Evolutionary conservation across 2,113 vertebrate species (phyloP).

Genomic region (Gopherus flavomarginatus): DNA sequence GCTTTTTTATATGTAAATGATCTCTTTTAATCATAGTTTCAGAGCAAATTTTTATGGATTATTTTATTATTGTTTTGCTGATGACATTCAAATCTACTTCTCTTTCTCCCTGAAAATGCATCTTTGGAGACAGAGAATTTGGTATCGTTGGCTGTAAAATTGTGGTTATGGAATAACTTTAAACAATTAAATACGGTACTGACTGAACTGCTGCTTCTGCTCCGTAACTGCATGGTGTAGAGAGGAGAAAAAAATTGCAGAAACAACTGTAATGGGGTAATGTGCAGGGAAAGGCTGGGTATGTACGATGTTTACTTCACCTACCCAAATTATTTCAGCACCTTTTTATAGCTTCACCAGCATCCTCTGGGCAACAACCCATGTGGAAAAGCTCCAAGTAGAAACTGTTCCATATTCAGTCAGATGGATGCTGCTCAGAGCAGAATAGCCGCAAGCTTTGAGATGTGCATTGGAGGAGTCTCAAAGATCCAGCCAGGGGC

Average conservation of each 20-base stretch:
- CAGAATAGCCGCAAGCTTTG: accelerated
- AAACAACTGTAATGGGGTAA: neutral
- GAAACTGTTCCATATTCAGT: neutral
- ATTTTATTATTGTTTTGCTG: slow-evolving; percentile 36
- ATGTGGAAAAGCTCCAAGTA: neutral
- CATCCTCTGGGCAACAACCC: neutral
- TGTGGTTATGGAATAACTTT: slow-evolving; percentile 19
- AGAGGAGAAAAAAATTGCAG: neutral
- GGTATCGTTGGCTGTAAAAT: neutral
- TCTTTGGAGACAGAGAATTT: slow-evolving; percentile 26
- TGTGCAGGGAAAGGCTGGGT: neutral
- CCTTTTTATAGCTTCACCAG: neutral
- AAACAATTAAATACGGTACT: slow-evolving; percentile 59
- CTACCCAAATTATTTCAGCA: neutral
- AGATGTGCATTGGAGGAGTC: neutral
- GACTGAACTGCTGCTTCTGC: slow-evolving; percentile 55
- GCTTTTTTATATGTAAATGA: slow-evolving; percentile 13
- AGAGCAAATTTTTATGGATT: neutral
- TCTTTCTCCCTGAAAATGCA: neutral
- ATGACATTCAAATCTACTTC: slow-evolving; percentile 1
- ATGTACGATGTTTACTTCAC: neutral
- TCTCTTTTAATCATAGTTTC: slow-evolving; percentile 18
- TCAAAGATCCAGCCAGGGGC: neutral
- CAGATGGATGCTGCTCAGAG: neutral
- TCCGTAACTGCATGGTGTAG: neutral